A percentile compares a stretch with the other conserved stretches of the same genome.
These are phyloP conservation scores for Alces alces DNA, from an alignment of 2,113 vertebrate species.

Conservation along the genomic window DNA sequence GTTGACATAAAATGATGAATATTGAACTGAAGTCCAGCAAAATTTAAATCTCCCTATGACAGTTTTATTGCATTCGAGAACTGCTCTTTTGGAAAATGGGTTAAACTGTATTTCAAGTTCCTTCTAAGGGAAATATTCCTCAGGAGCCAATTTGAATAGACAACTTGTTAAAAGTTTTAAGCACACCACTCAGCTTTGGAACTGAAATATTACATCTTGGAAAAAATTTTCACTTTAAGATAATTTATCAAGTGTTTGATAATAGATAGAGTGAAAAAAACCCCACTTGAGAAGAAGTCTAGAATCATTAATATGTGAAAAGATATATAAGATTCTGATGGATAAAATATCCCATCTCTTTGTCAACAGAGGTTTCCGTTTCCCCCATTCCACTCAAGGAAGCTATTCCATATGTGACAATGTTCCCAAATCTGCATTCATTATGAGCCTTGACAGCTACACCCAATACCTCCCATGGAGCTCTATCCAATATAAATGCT, in stretches of 20 bases:
- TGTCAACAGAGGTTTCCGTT: background rate
- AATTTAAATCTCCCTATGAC: background rate
- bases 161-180: background rate
- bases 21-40: background rate
- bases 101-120: background rate
- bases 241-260: background rate
- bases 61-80: background rate
- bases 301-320: background rate
- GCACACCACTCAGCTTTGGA: background rate
- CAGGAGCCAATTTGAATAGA: background rate
- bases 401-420: background rate
- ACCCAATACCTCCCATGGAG: background rate
- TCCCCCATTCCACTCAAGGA: background rate
- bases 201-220: background rate
- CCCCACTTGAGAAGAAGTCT: background rate
- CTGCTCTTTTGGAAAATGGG: background rate
- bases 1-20: background rate
- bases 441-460: background rate
- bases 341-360: background rate
- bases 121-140: background rate
- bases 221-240: background rate
- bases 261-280: background rate
- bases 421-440: background rate
- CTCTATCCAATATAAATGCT: background rate
- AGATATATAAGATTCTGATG: background rate